Evolutionary conservation across 2,113 vertebrate genomes (phyloP).

Genomic region (Corythaeola cristata): DNA sequence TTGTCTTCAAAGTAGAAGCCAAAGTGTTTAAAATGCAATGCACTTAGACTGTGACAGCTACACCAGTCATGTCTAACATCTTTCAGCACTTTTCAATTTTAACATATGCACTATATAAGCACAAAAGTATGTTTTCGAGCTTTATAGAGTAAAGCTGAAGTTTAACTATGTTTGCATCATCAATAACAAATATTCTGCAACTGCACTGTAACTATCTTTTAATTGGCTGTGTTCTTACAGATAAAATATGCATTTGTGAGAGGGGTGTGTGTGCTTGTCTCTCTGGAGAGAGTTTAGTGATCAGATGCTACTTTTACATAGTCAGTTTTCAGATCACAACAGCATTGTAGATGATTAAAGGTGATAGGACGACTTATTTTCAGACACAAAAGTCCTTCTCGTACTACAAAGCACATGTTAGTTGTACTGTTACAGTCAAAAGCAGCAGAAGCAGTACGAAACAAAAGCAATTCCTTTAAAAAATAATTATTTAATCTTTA

Average conservation of each 20-base stretch:
- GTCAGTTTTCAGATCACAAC: slow-evolving; percentile 66
- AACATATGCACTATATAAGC: neutral
- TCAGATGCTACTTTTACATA: slow-evolving; percentile 51
- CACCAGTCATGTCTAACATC: neutral
- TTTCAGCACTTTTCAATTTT: neutral
- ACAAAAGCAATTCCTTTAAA: neutral
- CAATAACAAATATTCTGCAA: neutral
- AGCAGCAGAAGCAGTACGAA: neutral
- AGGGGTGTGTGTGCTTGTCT: neutral
- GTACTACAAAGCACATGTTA: neutral
- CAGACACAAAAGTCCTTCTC: neutral
- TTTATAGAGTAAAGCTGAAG: neutral
- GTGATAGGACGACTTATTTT: neutral
- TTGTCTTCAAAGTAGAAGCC: neutral
- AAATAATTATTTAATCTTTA: neutral
- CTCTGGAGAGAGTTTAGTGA: neutral
- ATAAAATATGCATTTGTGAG: neutral
- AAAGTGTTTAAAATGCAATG: neutral
- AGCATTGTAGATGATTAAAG: slow-evolving; percentile 41
- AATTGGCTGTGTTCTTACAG: neutral
- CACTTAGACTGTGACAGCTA: neutral
- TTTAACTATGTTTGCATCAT: neutral
- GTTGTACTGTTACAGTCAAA: slow-evolving; percentile 10
- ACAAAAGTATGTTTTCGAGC: neutral
- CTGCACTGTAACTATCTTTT: neutral